Evolutionary conservation across 2,888 invertebrate genomes (phyloP), one percentile per base, ranked within the genome.

Genomic region (Augochlorella aurata): DNA sequence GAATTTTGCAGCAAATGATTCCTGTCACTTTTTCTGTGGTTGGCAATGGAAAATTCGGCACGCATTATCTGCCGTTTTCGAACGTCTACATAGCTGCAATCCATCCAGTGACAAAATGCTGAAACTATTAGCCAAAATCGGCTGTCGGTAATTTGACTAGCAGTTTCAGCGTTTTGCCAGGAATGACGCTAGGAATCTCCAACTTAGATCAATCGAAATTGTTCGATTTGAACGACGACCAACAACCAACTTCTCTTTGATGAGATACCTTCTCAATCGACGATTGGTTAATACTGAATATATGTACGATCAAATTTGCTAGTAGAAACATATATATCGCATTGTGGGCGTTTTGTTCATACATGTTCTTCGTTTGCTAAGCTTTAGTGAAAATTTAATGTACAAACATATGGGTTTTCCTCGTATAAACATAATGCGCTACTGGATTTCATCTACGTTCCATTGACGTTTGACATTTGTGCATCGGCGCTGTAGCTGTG

Each of bases 261-360:
- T 71, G 49, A 24, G 16, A 16, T 74, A 75, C 73, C 74, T 74
- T 76, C 77, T 74, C 75, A 84, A 83, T 79, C 84, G 82, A 82
- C 54, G 47, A 71, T 72, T 49, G 67, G 67, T 82, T 70, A n/a
- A 44, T 45, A 67, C 54, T 52, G 63, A 50, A 76, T 82, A 69
- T 50, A 82, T 52, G 50, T 38, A 76, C 77, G 66, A 24, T 47
- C 78, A 49, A 74, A 79, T 66, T 63, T 77, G 24, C 29, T 73
- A 7, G 38, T 49, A 49, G 67, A 77, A 66, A 45, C 24, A 58
- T 58, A 58, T 74, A 67, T 79, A 68, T 81, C 54, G 44, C 21
- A 63, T 79, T 77, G 77, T 74, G 79, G 84, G 81, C 82, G 85
- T 86, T 76, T 80, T 66, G 49, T 74, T 74, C 14, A 54, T 45